phyloP scores from a whole-genome alignment of 2,888 invertebrate species.

The Leucophenga maculata region DNA sequence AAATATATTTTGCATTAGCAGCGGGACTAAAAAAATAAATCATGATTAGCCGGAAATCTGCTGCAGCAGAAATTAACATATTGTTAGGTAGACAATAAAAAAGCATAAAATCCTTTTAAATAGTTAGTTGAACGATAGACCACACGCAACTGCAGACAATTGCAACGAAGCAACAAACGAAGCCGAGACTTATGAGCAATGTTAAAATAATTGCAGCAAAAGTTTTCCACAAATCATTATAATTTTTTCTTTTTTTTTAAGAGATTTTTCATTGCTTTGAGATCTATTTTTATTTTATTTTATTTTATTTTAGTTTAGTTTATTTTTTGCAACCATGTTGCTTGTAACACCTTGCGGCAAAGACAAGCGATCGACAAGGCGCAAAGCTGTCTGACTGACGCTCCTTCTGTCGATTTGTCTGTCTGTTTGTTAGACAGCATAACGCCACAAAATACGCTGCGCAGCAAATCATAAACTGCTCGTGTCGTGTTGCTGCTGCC shows the following conservation, averaged over 20 bases:
- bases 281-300: neutral
- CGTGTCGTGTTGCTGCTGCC: neutral
- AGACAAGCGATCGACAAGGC: constrained; percentile 11
- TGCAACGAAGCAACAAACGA: neutral
- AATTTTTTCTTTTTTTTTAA: constrained; percentile 7
- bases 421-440: constrained; percentile 7
- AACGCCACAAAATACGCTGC: neutral
- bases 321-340: neutral
- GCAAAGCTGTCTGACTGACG: neutral
- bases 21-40: neutral
- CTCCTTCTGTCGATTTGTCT: neutral
- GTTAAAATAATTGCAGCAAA: constrained; percentile 6
- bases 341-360: constrained; percentile 13
- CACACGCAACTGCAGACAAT: constrained; percentile 8
- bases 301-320: no score
- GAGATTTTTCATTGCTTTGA: neutral
- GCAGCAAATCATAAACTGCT: neutral
- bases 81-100: neutral
- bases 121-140: constrained; percentile 1
- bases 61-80: constrained; percentile 18
- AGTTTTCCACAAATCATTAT: constrained; percentile 8
- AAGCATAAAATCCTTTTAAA: constrained; percentile 7
- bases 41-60: constrained; percentile 17
- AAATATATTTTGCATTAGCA: no score
- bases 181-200: no score